These are phyloP conservation scores for Amiota minor DNA, from an alignment of 2,888 invertebrate species.

Conservation along the genomic window DNA sequence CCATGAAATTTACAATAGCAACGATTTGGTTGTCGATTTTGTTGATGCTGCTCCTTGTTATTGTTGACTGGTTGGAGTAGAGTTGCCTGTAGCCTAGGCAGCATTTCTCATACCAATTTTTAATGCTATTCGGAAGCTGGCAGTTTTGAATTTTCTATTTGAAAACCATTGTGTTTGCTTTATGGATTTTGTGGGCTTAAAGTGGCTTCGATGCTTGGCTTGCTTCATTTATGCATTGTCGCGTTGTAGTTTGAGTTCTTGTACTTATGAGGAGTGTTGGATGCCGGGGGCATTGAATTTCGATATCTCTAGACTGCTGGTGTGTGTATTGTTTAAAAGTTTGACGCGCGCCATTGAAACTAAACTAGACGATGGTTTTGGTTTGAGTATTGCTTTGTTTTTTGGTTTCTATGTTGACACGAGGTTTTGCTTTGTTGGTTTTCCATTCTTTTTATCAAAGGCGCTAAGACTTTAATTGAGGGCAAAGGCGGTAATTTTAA, in stretches of 20 bases:
- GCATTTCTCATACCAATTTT: constrained; percentile 37
- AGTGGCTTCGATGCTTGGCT: constrained; percentile 66
- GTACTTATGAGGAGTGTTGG: no score
- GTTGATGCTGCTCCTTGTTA: not conserved
- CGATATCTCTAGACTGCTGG: constrained; percentile 12
- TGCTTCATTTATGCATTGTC: constrained; percentile 46
- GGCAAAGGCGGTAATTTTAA: constrained; percentile 54
- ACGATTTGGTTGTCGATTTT: constrained; percentile 5
- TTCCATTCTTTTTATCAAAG: constrained; percentile 4
- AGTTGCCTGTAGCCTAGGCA: constrained; percentile 34
- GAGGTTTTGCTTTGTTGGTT: constrained; percentile 36
- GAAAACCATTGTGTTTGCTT: constrained; percentile 71
- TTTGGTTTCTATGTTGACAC: constrained; percentile 63
- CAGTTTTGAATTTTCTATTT: constrained; percentile 50
- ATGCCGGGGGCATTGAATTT: no score
- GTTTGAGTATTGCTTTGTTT: constrained; percentile 50
- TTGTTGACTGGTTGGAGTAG: not conserved
- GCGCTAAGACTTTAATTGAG: constrained; percentile 54
- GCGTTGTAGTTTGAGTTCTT: not conserved
- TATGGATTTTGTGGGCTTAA: constrained; percentile 72
- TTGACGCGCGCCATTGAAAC: constrained; percentile 51
- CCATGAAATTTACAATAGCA: constrained; percentile 16
- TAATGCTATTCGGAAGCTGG: not conserved
- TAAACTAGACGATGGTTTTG: constrained; percentile 34
- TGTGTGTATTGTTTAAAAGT: constrained; percentile 60